Conservation (phyloP, 2,113 vertebrate species). For the Colistium nudipinnis region DNA sequence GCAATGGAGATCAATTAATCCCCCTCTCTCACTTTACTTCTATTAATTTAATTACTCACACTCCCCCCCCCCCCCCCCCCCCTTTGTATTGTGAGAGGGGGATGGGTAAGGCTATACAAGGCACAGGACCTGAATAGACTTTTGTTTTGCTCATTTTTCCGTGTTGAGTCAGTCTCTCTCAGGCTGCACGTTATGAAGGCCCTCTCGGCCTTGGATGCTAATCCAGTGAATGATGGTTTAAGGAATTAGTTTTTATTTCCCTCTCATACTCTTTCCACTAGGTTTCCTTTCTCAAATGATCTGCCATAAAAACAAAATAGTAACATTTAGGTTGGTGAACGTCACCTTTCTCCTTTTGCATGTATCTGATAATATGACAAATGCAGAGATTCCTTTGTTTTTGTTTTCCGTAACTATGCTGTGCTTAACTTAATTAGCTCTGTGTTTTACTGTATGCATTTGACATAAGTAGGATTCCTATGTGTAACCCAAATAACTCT, state of each 20-base stretch:
- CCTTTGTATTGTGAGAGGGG: slow-evolving; percentile 75
- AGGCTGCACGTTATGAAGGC: slow-evolving; percentile 87
- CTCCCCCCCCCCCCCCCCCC: slow-evolving; percentile 75
- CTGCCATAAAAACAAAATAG: too few relatives aligned
- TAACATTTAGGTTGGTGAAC: background rate
- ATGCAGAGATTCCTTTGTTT: background rate
- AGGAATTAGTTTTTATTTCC: too few relatives aligned
- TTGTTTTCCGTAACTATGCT: slow-evolving; percentile 21
- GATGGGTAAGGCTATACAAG: slow-evolving; percentile 86
- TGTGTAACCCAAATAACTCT: slow-evolving; percentile 41
- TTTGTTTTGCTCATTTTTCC: slow-evolving; percentile 95
- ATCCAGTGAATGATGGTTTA: too few relatives aligned
- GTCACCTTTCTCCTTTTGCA: background rate
- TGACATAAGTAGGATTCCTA: slow-evolving; percentile 44
- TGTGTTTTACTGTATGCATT: slow-evolving; percentile 17
- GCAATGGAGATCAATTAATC: slow-evolving; percentile 62
- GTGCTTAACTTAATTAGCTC: slow-evolving; percentile 35
- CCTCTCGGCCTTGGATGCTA: slow-evolving; percentile 80
- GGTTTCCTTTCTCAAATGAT: background rate
- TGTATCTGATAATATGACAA: background rate
- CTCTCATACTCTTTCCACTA: background rate
- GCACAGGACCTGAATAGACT: slow-evolving; percentile 91
- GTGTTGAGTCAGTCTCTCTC: slow-evolving; percentile 93
- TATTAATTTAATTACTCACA: slow-evolving; percentile 75
- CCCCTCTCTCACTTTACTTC: slow-evolving; percentile 75